Evolutionary conservation across 1,140 invertebrate species (phyloP).

Genomic region (Drosophila serrata): DNA sequence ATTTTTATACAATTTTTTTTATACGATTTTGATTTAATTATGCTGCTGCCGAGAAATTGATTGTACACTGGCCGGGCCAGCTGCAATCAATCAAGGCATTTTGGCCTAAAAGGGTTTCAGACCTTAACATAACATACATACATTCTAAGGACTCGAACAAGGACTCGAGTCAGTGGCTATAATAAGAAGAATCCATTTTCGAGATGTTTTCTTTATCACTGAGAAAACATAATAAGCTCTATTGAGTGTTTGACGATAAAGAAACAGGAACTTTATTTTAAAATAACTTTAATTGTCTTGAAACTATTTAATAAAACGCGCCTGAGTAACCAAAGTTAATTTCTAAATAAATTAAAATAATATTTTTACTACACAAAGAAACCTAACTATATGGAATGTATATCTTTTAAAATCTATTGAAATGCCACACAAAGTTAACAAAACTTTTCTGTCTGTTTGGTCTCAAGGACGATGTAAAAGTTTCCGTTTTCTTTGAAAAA

Average conservation of each 20-base stretch:
- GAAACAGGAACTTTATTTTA: too few species aligned
- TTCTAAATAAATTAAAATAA: too few species aligned
- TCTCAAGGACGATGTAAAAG: not conserved
- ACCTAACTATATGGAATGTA: not conserved
- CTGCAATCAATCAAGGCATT: slow-evolving; percentile 61
- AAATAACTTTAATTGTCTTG: too few species aligned
- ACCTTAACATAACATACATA: slow-evolving; percentile 11
- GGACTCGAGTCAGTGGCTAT: slow-evolving; percentile 11
- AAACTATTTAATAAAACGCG: too few species aligned
- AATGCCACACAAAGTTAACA: not conserved
- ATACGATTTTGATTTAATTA: slow-evolving; percentile 67
- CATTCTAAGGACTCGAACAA: slow-evolving; percentile 2
- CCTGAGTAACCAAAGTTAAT: too few species aligned
- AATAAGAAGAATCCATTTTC: slow-evolving; percentile 2
- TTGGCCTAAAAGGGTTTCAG: slow-evolving; percentile 29
- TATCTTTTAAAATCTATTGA: not conserved
- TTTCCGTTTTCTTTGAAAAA: slow-evolving; percentile 18
- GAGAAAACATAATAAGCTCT: not conserved
- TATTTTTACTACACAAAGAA: too few species aligned
- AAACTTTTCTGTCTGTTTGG: not conserved
- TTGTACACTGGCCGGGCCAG: slow-evolving; percentile 19
- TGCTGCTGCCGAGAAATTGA: slow-evolving; percentile 56
- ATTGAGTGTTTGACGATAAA: too few species aligned
- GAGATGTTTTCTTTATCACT: not conserved
- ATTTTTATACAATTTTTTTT: slow-evolving; percentile 33